phyloP scores from a whole-genome alignment of 2,113 vertebrate species.

The Pluvianellus socialis region DNA sequence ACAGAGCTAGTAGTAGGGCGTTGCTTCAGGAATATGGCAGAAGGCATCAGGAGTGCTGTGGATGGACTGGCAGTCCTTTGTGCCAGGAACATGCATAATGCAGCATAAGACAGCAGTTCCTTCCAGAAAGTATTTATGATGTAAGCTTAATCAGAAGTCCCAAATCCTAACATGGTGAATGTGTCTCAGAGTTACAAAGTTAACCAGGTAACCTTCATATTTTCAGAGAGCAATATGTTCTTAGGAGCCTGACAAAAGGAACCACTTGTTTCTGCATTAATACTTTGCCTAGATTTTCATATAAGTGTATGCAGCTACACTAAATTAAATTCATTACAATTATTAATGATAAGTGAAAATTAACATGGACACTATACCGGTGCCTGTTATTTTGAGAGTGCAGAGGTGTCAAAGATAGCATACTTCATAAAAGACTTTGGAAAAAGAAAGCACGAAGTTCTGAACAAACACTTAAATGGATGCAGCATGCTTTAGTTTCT shows the following conservation, averaged over 20 bases:
- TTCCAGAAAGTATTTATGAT: neutral
- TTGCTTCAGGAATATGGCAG: neutral
- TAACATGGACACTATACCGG: neutral
- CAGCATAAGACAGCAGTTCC: neutral
- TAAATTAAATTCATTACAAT: neutral
- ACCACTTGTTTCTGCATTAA: neutral
- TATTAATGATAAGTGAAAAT: neutral
- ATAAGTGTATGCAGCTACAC: neutral
- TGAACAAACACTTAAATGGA: neutral
- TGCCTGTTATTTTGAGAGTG: neutral
- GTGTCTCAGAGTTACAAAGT: neutral
- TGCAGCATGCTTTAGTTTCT: neutral
- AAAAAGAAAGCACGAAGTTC: neutral
- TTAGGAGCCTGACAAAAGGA: neutral
- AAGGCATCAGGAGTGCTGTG: neutral
- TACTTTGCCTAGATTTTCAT: neutral
- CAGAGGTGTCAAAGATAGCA: neutral
- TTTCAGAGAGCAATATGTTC: neutral
- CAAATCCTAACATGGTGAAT: neutral
- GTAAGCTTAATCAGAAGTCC: neutral
- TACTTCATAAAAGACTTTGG: neutral
- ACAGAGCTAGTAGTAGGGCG: neutral
- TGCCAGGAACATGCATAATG: neutral
- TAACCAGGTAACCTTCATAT: fast-evolving
- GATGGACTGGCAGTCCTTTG: neutral